These are phyloP conservation scores for Melieria crassipennis DNA, from an alignment of 2,888 invertebrate species.

Conservation along the genomic window DNA sequence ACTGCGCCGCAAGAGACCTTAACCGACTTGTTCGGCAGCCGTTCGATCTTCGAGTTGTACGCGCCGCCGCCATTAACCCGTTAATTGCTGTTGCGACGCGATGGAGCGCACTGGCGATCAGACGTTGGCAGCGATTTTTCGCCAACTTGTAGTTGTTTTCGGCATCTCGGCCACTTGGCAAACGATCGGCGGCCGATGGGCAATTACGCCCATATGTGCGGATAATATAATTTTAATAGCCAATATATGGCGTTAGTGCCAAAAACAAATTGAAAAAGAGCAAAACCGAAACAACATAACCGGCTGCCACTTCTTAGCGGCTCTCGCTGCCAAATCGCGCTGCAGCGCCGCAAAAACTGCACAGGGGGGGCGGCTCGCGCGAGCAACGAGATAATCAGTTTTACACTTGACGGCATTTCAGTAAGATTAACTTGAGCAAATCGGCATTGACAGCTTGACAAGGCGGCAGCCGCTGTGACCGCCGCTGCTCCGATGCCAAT, in stretches of 20 bases:
- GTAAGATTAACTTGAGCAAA: slow-evolving; percentile 22
- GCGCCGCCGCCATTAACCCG: no score
- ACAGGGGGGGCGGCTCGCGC: background rate
- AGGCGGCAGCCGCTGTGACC: no score
- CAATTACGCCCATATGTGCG: background rate
- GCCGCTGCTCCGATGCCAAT: no score
- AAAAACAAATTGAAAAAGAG: background rate
- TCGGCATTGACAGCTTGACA: slow-evolving; percentile 16
- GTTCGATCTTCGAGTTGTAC: no score
- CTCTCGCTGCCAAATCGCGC: background rate
- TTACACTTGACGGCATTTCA: background rate
- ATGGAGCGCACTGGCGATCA: no score
- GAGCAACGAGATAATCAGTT: background rate
- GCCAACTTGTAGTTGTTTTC: no score
- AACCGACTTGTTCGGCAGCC: no score
- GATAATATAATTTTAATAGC: background rate
- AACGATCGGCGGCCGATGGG: background rate
- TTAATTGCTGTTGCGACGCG: no score
- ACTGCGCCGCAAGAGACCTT: no score
- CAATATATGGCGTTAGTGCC: background rate
- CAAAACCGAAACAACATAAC: background rate
- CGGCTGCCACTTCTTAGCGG: no score
- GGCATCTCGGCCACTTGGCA: no score
- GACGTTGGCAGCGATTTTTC: no score
- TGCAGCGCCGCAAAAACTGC: background rate